Percentiles rank a stretch among this genome's conserved stretches.
Conservation (phyloP, 2,888 invertebrate species). For the Scaeva pyrastri region DNA sequence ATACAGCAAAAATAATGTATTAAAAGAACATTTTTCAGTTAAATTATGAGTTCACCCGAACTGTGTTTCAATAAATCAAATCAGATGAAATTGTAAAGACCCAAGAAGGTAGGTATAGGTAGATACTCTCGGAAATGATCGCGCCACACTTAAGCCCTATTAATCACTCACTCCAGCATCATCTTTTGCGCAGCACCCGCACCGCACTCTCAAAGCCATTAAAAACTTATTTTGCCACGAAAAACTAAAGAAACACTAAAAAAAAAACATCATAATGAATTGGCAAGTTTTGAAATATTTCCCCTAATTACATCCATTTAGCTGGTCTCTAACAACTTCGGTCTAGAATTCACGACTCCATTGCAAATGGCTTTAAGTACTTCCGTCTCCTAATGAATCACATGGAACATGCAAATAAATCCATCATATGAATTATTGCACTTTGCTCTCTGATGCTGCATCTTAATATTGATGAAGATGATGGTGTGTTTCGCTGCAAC, state of each 20-base stretch:
- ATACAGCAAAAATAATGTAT: not conserved
- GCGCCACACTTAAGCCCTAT: slow-evolving; percentile 15
- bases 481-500: not conserved
- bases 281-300: slow-evolving; percentile 40
- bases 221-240: slow-evolving; percentile 47
- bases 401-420: slow-evolving; percentile 72
- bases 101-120: not conserved
- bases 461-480: not conserved
- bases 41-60: not conserved
- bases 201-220: slow-evolving; percentile 20
- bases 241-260: no score
- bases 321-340: slow-evolving; percentile 35
- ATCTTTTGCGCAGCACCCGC: slow-evolving; percentile 15
- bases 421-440: slow-evolving; percentile 69
- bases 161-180: slow-evolving; percentile 18
- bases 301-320: slow-evolving; percentile 58
- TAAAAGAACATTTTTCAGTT: not conserved
- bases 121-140: slow-evolving; percentile 7
- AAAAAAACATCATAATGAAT: slow-evolving; percentile 43
- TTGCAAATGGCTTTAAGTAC: slow-evolving; percentile 57
- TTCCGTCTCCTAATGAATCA: slow-evolving; percentile 74
- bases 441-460: slow-evolving; percentile 37
- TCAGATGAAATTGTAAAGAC: slow-evolving; percentile 2
- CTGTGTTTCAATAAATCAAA: slow-evolving; percentile 9
- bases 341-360: slow-evolving; percentile 62